Percentiles rank a stretch among this genome's conserved stretches.
Conservation (phyloP, 2,797 vertebrate species). For the Syndactyla subalaris region DNA sequence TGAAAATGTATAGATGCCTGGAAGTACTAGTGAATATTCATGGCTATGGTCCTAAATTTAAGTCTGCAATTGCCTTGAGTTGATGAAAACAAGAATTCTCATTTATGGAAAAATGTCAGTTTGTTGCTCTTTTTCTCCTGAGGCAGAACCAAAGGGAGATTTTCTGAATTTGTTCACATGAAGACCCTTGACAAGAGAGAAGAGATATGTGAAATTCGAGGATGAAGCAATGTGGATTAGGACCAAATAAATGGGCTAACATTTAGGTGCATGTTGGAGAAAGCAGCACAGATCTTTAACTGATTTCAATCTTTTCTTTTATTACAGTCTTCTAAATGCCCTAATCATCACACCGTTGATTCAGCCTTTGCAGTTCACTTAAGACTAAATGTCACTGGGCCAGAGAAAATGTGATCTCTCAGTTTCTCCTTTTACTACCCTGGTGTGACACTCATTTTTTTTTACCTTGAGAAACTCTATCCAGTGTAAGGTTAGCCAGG, state of each 20-base stretch:
- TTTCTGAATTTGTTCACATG: neutral
- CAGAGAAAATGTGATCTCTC: neutral
- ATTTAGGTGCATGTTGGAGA: neutral
- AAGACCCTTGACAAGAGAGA: neutral
- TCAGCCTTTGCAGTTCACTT: neutral
- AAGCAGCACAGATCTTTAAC: neutral
- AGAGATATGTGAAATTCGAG: neutral
- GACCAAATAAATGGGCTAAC: neutral
- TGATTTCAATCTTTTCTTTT: neutral
- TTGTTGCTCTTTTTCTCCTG: neutral
- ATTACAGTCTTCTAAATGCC: neutral
- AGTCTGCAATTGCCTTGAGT: neutral
- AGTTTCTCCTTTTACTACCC: neutral
- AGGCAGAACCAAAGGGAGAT: neutral
- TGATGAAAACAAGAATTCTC: neutral
- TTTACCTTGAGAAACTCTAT: neutral
- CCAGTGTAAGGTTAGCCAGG: neutral
- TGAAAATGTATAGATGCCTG: neutral
- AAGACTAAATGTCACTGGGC: neutral
- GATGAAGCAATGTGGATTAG: neutral
- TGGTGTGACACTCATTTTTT: neutral
- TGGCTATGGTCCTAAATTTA: neutral
- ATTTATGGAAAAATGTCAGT: neutral
- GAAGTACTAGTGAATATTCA: neutral
- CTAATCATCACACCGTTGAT: neutral